Evolutionary conservation across 2,113 vertebrate species (phyloP).

Genomic region (Salvelinus namaycush): DNA sequence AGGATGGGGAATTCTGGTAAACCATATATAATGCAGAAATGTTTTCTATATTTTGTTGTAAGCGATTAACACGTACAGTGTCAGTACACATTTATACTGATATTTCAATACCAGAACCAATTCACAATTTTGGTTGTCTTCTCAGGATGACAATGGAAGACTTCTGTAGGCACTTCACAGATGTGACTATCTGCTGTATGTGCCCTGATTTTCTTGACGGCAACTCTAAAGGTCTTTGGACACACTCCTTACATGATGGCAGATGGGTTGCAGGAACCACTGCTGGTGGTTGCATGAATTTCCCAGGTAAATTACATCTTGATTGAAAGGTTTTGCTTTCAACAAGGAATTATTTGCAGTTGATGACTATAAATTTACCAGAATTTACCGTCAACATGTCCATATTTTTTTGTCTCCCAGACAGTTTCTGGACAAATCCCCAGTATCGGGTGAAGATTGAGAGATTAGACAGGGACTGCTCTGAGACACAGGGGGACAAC

Average conservation of each 20-base stretch:
- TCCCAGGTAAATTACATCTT: conserved; percentile 40
- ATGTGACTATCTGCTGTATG: conserved; percentile 67
- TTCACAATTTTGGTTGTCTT: neutral
- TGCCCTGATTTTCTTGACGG: conserved; percentile 64
- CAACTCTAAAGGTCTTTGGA: conserved; percentile 50
- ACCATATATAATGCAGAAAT: no score
- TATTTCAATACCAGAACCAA: neutral
- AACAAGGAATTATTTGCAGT: neutral
- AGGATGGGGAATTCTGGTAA: conserved; percentile 78
- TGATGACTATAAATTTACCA: neutral
- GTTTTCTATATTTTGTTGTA: no score
- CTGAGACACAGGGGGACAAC: neutral
- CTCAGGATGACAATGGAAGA: conserved; percentile 69
- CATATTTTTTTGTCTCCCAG: conserved; percentile 12
- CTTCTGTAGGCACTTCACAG: conserved; percentile 47
- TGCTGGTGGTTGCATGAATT: conserved; percentile 63
- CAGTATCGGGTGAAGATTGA: conserved; percentile 61
- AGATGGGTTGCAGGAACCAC: conserved; percentile 72
- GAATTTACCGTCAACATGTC: neutral
- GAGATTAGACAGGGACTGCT: neutral
- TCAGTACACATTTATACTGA: no score
- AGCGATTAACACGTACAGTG: no score
- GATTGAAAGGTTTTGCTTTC: neutral
- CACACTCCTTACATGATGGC: conserved; percentile 41
- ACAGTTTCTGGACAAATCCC: conserved; percentile 67